Evolutionary conservation across 2,888 invertebrate species (phyloP).

Genomic region (Oasisia sp.): DNA sequence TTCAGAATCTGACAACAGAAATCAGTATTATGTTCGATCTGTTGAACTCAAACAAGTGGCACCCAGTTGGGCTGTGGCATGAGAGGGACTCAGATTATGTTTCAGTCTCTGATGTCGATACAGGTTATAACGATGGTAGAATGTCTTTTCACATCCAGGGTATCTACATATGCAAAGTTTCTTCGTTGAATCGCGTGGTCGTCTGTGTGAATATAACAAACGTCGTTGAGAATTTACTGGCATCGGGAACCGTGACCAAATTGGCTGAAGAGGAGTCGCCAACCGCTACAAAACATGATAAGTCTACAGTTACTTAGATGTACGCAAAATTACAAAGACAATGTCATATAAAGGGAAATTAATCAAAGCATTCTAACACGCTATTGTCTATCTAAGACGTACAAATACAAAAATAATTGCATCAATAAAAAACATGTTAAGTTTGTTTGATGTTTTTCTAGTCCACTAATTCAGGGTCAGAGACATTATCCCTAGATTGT

Average conservation of each 20-base stretch:
- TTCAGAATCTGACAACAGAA: not conserved
- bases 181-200: not conserved
- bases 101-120: not conserved
- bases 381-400: not conserved
- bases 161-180: not conserved
- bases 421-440: not conserved
- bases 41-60: not conserved
- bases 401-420: not conserved
- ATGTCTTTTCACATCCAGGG: conserved; percentile 2
- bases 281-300: conserved; percentile 2
- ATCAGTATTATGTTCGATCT: not conserved
- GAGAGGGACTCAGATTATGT: not conserved
- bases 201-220: not conserved
- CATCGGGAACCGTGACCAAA: not conserved
- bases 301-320: not conserved
- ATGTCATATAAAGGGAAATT: not conserved
- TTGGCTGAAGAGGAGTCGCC: not conserved
- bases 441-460: not conserved
- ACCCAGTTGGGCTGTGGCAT: not conserved
- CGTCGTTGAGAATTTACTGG: not conserved
- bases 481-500: no score
- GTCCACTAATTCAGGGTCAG: no score
- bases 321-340: not conserved
- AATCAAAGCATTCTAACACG: not conserved
- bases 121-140: conserved; percentile 7